A percentile compares a stretch with the other conserved stretches of the same genome.
Evolutionary conservation across 1,140 invertebrate genomes (phyloP).

Genomic region (Lysiphlebus fabarum): DNA sequence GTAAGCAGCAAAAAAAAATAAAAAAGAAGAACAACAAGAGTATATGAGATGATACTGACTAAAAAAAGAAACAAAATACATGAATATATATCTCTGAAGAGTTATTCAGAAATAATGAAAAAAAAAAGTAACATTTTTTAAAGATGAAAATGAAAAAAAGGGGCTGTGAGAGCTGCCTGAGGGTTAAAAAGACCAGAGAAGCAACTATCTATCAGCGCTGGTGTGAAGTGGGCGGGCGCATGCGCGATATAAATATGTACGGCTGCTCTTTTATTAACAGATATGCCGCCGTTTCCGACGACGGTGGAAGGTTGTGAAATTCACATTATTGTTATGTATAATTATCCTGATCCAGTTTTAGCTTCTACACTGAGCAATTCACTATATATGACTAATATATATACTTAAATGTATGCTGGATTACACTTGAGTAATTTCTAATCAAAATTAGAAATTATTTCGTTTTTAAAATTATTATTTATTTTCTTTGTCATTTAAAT

Average conservation of each 20-base stretch:
- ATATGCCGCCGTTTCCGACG: constrained; percentile 38
- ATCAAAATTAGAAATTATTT: too few species aligned
- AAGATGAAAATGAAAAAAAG: constrained; percentile 4
- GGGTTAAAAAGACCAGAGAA: constrained; percentile 39
- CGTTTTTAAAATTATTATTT: too few species aligned
- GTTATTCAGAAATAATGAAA: not conserved
- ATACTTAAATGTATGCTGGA: too few species aligned
- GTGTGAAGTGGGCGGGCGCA: constrained; percentile 57
- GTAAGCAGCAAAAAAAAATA: not conserved
- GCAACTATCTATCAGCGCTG: constrained; percentile 57
- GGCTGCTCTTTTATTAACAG: constrained; percentile 56
- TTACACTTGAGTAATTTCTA: too few species aligned
- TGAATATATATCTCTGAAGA: too few species aligned
- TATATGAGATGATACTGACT: not conserved
- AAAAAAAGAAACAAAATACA: too few species aligned
- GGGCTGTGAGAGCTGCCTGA: constrained; percentile 20
- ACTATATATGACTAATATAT: not conserved
- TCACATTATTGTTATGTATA: too few species aligned
- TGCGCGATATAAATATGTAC: constrained; percentile 54
- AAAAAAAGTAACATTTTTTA: not conserved
- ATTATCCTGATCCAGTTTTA: too few species aligned
- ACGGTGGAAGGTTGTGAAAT: constrained; percentile 21
- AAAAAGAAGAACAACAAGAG: constrained; percentile 16
- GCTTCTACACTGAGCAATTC: not conserved
- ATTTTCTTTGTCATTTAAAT: too few species aligned